Percentiles rank a stretch among this genome's conserved stretches.
These are phyloP conservation scores for Zaprionus lineosus DNA, from an alignment of 2,888 invertebrate genomes.

Conservation along the genomic window DNA sequence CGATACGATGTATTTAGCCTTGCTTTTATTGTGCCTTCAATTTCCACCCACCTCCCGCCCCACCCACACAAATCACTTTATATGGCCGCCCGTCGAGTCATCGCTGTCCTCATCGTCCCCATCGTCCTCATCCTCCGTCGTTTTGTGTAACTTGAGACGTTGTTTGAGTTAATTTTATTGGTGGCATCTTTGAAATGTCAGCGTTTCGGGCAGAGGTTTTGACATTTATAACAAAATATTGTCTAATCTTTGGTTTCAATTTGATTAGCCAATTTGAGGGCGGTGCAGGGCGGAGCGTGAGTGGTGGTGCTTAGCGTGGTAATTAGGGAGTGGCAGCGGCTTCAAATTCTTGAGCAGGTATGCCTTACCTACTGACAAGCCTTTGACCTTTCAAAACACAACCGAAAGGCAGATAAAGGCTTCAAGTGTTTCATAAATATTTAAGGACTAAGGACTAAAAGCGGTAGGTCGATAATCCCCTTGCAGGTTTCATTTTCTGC, in stretches of 20 bases:
- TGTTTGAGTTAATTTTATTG: conserved; percentile 63
- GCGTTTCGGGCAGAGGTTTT: conserved; percentile 9
- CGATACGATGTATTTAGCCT: neutral
- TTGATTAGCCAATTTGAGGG: conserved; percentile 17
- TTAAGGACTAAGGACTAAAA: too few relatives aligned
- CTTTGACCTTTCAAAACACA: conserved; percentile 27
- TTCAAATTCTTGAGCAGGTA: too few relatives aligned
- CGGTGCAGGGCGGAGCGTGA: too few relatives aligned
- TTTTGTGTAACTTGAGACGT: conserved; percentile 52
- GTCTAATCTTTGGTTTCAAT: conserved; percentile 42
- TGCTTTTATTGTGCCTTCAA: neutral
- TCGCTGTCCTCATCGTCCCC: neutral
- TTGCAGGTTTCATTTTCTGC: conserved; percentile 19
- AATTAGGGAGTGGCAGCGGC: too few relatives aligned
- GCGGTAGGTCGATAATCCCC: conserved; percentile 45
- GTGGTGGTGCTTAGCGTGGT: too few relatives aligned
- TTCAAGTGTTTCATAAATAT: conserved; percentile 45
- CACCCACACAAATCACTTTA: neutral
- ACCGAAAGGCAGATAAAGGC: conserved; percentile 1
- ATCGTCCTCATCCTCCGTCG: neutral
- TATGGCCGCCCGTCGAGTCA: neutral
- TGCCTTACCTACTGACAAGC: too few relatives aligned
- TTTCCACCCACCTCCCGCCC: too few relatives aligned
- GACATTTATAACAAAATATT: conserved; percentile 25
- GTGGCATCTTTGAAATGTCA: conserved; percentile 58